phyloP scores from a whole-genome alignment of 2,797 vertebrate species.

The Calcarius lapponicus region DNA sequence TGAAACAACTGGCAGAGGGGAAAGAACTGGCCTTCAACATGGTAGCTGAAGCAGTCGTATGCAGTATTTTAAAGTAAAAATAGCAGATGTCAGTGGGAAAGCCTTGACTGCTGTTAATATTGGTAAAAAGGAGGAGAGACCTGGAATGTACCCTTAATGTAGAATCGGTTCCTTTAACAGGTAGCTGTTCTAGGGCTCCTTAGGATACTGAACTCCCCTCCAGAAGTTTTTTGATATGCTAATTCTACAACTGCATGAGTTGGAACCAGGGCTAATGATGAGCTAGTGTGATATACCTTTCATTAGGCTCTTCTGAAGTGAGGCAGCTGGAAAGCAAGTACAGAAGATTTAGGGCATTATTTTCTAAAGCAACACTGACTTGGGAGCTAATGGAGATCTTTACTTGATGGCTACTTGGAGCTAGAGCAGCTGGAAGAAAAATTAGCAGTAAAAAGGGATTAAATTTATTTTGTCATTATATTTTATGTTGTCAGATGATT shows the following conservation, averaged over 20 bases:
- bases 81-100: neutral
- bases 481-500: constrained; percentile 44
- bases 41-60: neutral
- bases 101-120: neutral
- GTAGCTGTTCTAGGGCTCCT: neutral
- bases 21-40: neutral
- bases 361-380: neutral
- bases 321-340: neutral
- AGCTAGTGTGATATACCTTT: neutral
- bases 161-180: neutral
- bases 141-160: neutral
- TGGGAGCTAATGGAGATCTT: neutral
- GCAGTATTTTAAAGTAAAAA: neutral
- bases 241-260: neutral
- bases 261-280: neutral
- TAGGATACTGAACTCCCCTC: neutral
- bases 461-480: constrained; percentile 50
- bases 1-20: neutral
- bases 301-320: neutral
- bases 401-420: constrained; percentile 1
- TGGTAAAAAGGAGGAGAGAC: neutral
- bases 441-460: constrained; percentile 47
- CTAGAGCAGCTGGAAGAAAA: constrained; percentile 33
- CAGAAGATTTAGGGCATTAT: neutral
- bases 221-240: neutral